Percentiles rank a stretch among this genome's conserved stretches.
These are phyloP conservation scores for Cynodonichthys magdalenae DNA, from an alignment of 2,797 vertebrate species.

Conservation along the genomic window DNA sequence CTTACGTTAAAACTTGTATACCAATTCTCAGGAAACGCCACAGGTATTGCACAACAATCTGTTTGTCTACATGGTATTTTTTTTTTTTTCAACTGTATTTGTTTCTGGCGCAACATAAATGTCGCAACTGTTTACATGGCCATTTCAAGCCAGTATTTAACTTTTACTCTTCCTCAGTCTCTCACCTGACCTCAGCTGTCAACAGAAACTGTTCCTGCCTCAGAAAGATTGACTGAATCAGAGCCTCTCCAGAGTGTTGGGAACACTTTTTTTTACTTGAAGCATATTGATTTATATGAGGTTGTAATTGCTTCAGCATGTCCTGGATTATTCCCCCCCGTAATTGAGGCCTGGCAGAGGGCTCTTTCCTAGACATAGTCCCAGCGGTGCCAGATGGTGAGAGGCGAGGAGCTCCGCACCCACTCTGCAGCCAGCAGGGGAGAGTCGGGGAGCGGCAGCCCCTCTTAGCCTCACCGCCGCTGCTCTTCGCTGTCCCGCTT, in stretches of 20 bases:
- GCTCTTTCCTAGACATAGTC: constrained; percentile 74
- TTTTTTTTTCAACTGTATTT: constrained; percentile 21
- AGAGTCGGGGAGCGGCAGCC: constrained; percentile 65
- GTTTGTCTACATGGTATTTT: neutral
- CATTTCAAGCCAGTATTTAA: constrained; percentile 30
- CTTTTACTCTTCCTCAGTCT: constrained; percentile 18
- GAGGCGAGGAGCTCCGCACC: constrained; percentile 66
- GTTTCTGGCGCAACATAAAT: constrained; percentile 34
- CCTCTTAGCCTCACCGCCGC: constrained; percentile 35
- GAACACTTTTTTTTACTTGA: constrained; percentile 71
- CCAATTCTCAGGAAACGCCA: neutral
- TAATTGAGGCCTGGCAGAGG: constrained; percentile 81
- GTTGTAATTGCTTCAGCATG: constrained; percentile 85
- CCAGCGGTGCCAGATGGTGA: constrained; percentile 71
- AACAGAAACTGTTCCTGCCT: constrained; percentile 40
- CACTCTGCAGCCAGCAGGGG: constrained; percentile 55
- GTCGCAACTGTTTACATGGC: constrained; percentile 16
- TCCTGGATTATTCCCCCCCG: constrained; percentile 80
- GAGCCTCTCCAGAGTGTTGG: constrained; percentile 69
- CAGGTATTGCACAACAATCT: neutral
- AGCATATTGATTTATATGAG: constrained; percentile 83
- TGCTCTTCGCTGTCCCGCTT: constrained; percentile 29
- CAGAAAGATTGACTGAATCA: constrained; percentile 56
- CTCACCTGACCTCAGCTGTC: constrained; percentile 51
- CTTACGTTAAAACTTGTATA: constrained; percentile 7